Evolutionary conservation across 2,797 vertebrate species (phyloP), one percentile per base, ranked within the genome.

Genomic region (Chlorospingus flavigularis): DNA sequence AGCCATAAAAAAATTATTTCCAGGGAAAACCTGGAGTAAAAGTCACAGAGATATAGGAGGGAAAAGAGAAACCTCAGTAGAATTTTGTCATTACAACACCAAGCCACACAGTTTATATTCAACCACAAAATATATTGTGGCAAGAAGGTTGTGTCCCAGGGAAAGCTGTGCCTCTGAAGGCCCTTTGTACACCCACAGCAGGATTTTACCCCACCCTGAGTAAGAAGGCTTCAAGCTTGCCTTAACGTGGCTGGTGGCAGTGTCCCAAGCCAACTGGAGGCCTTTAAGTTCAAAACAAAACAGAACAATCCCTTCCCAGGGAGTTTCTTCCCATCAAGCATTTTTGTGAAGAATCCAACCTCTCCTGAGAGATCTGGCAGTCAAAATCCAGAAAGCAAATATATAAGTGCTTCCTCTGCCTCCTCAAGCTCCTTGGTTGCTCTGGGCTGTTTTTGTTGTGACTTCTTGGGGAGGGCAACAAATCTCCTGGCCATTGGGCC

Each of bases 331-430:
- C 61, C 83, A 6, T 78, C 55, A 89, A 73, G 63, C 66, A 94
- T 97, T 96, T 95, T 96, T 95, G 94, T 87, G 65, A 77, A 37
- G 42, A 57, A 43, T 85, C 80, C 86, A 95, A 9, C 30, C 33
- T 93, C 91, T 95, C 86, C 89, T 17, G 2, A 93, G 94, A 95
- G 91, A 94, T 83, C 81, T 95, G 94, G 88, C 92, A 91, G 68
- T 51, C 33, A 80, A 75, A 93, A 82, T 72, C 35, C 78, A 94
- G 75, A 91, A 53, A 87, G 33, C 12, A 85, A 91, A 87, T 68
- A 48, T 61, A 26, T 37, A 66, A 92, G 54, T 88, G 33, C 39
- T 94, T 95, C 67, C 53, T 89, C 84, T 9, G 1, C 51, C 39
- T 72, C 83, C 70, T 84, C 47, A 73, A 58, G 17, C 3, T 21